A percentile compares a stretch with the other conserved stretches of the same genome.
Conservation (phyloP, 2,888 invertebrate species). For the Nomada flava region DNA sequence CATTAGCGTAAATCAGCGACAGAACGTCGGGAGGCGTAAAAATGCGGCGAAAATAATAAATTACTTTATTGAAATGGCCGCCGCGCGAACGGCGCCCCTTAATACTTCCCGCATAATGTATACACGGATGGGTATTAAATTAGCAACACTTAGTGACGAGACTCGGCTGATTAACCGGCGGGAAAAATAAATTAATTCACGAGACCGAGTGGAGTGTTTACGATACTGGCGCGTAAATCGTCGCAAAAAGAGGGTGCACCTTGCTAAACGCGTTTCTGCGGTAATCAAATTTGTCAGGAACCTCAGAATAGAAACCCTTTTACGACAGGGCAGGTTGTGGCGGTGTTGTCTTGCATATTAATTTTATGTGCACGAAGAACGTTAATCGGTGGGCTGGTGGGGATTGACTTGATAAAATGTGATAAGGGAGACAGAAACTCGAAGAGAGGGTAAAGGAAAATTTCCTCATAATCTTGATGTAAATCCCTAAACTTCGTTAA, state of each 20-base stretch:
- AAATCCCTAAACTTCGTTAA: neutral
- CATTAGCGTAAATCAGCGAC: constrained; percentile 70
- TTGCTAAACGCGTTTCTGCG: neutral
- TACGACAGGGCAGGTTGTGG: too few relatives aligned
- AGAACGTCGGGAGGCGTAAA: constrained; percentile 32
- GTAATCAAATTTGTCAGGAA: constrained; percentile 29
- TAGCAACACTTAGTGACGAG: constrained; percentile 38
- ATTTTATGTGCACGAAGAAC: neutral
- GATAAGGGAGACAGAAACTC: neutral
- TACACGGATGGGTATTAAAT: constrained; percentile 40
- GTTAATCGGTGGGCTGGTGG: neutral
- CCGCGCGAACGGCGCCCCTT: neutral
- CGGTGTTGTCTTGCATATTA: neutral
- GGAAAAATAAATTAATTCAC: constrained; percentile 38
- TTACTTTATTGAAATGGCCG: constrained; percentile 53
- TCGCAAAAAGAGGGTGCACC: constrained; percentile 11
- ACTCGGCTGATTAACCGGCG: constrained; percentile 25
- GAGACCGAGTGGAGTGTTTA: neutral
- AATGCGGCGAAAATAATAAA: constrained; percentile 50
- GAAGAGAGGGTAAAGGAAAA: neutral
- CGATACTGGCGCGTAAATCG: constrained; percentile 28
- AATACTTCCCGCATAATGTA: neutral
- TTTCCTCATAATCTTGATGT: neutral
- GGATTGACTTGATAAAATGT: neutral
- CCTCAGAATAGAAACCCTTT: neutral